Conservation (phyloP, 1,140 invertebrate genomes). For the Nylanderia fulva region DNA sequence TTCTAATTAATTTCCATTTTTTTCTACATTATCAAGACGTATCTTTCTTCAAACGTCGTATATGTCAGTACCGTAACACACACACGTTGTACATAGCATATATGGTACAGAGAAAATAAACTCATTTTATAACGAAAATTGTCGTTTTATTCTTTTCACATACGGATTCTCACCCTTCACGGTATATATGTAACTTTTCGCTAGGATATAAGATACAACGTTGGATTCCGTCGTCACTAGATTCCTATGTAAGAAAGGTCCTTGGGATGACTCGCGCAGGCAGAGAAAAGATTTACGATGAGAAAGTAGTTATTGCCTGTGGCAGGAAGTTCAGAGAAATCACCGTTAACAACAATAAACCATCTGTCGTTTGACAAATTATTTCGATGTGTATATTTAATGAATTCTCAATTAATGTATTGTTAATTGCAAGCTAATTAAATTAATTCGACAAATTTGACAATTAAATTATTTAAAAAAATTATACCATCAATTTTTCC, state of each 20-base stretch:
- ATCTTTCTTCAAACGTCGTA: conserved; percentile 82
- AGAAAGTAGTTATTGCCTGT: conserved; percentile 32
- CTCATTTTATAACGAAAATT: conserved; percentile 85
- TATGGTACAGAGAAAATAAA: conserved; percentile 86
- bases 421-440: conserved; percentile 22
- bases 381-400: conserved; percentile 33
- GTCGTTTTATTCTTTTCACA: conserved; percentile 27
- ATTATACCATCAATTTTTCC: conserved; percentile 39
- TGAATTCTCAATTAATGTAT: conserved; percentile 9
- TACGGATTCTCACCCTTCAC: neutral
- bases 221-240: neutral
- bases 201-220: neutral
- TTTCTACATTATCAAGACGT: conserved; percentile 82
- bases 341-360: conserved; percentile 42
- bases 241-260: conserved; percentile 28
- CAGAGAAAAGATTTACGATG: conserved; percentile 7
- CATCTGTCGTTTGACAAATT: conserved; percentile 49
- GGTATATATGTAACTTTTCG: neutral
- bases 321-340: neutral
- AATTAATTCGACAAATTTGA: conserved; percentile 30
- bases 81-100: conserved; percentile 85
- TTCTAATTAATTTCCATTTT: conserved; percentile 71
- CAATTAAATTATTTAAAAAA: conserved; percentile 41
- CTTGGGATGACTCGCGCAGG: conserved; percentile 3
- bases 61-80: conserved; percentile 83